Conservation (phyloP, 2,888 invertebrate genomes). For the Neoaliturus tenellus region DNA sequence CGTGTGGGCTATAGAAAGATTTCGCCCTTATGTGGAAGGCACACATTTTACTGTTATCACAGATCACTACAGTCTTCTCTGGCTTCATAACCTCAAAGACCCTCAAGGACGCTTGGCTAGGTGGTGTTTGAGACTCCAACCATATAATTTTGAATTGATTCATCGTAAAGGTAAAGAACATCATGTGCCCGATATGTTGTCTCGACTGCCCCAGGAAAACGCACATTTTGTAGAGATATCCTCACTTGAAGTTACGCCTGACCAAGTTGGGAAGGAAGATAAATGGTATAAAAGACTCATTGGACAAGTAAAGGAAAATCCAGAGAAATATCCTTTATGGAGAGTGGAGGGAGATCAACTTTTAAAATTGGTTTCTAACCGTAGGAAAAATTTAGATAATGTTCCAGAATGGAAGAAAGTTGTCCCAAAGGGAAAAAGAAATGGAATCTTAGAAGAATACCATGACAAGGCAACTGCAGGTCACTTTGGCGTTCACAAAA, state of each 20-base stretch:
- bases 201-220: neutral
- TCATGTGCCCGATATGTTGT: constrained; percentile 44
- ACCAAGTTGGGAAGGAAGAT: constrained; percentile 6
- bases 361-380: neutral
- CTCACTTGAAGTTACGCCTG: too few relatives aligned
- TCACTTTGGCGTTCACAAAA: constrained; percentile 39
- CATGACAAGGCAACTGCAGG: constrained; percentile 42
- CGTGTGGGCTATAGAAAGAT: constrained; percentile 63
- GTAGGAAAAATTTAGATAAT: neutral
- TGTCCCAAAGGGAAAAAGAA: neutral
- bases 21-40: constrained; percentile 66
- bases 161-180: constrained; percentile 38
- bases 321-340: neutral
- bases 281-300: constrained; percentile 19
- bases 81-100: constrained; percentile 62
- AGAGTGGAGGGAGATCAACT: neutral
- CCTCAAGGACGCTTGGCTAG: constrained; percentile 60
- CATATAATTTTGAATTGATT: constrained; percentile 14
- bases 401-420: constrained; percentile 17
- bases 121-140: constrained; percentile 63
- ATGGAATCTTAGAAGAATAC: neutral
- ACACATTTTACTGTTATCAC: constrained; percentile 31
- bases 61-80: too few relatives aligned
- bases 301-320: neutral
- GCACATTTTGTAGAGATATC: neutral